phyloP scores from a whole-genome alignment of 2,113 vertebrate genomes.

The Emydocephalus ijimae region DNA sequence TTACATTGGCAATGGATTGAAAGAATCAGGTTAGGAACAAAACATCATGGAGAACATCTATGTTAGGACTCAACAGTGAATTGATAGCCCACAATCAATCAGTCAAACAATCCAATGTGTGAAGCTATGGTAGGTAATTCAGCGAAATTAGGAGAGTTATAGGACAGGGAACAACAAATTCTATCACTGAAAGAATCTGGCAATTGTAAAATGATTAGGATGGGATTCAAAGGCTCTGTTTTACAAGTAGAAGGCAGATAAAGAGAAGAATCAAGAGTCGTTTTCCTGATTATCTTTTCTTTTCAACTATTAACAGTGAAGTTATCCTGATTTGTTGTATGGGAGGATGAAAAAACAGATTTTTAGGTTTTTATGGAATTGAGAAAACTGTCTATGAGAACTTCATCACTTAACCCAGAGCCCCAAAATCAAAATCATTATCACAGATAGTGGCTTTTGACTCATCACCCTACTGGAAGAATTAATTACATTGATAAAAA shows the following conservation, averaged over 20 bases:
- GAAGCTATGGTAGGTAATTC: background rate
- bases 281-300: background rate
- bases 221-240: background rate
- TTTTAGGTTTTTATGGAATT: background rate
- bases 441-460: background rate
- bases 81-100: background rate
- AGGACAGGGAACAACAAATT: background rate
- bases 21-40: background rate
- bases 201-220: background rate
- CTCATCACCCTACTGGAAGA: background rate
- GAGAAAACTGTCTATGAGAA: background rate
- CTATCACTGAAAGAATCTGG: background rate
- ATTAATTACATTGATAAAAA: background rate
- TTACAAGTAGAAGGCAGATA: background rate
- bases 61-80: background rate
- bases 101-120: background rate
- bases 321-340: background rate
- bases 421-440: background rate
- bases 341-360: background rate
- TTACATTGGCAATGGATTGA: background rate
- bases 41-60: background rate
- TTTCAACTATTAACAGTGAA: background rate
- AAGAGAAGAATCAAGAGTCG: background rate
- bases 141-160: background rate
- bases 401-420: background rate